phyloP scores from a whole-genome alignment of 2,113 vertebrate genomes.

The Mungos mungo region DNA sequence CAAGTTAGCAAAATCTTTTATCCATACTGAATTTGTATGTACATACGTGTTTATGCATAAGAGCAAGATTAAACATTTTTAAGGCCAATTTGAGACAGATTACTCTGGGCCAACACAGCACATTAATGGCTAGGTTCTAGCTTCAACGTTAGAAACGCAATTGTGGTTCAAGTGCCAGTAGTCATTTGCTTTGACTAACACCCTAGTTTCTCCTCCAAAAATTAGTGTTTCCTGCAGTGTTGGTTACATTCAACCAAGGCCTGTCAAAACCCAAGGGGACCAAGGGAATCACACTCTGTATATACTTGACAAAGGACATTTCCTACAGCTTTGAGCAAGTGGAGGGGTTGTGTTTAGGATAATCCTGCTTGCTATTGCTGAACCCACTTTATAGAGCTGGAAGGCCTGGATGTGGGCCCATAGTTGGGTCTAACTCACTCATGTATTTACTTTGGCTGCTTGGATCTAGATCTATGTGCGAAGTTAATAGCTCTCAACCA shows the following conservation, averaged over 20 bases:
- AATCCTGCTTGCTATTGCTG: not conserved
- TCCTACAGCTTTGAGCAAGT: not conserved
- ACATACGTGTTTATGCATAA: not conserved
- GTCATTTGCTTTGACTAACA: conserved; percentile 55
- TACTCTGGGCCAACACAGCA: not conserved
- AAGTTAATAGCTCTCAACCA: not conserved
- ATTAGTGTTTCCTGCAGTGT: not conserved
- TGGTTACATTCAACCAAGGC: conserved; percentile 44
- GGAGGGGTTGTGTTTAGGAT: not conserved
- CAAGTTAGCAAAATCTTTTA: not conserved
- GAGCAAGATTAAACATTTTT: conserved; percentile 9
- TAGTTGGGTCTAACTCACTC: not conserved
- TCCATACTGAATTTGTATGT: not conserved
- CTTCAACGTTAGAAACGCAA: conserved; percentile 25
- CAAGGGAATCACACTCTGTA: not conserved
- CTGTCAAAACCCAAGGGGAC: conserved; percentile 54
- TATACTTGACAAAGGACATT: not conserved
- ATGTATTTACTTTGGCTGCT: not conserved
- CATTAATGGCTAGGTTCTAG: not conserved
- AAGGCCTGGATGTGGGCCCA: not conserved
- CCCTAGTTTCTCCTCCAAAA: conserved; percentile 54
- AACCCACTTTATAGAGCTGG: not conserved
- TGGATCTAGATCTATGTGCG: not conserved
- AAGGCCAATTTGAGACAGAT: conserved; percentile 3
- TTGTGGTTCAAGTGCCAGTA: not conserved